Base-by-base conservation (phyloP, 2,888 invertebrate genomes). In the Candidula unifasciata region DNA sequence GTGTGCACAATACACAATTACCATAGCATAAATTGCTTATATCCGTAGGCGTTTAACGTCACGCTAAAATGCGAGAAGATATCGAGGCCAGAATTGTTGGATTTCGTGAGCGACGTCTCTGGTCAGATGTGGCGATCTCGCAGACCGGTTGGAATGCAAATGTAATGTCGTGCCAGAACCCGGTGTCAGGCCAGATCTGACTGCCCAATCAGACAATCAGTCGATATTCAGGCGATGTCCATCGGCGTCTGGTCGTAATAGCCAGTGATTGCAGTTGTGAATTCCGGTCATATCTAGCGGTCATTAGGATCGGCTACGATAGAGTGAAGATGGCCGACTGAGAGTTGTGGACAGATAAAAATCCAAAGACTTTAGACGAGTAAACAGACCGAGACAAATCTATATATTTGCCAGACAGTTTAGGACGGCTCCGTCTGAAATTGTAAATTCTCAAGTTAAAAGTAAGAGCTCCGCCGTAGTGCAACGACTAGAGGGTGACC, bases 131-230 rank as follows among this genome's bases (percentile, higher is more conserved):
- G 18, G n/a, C 52, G 74, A 74, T 74, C 74, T 30, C 54, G 30
- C 54, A 27, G 74, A 54, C 54, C 54, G 30, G 74, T 74, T 54
- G 54, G 74, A 33, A 74, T 74, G 74, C 74, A 74, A 74, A 74
- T 74, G 54, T 54, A 54, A 74, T 74, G 74, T 30, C 54, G 16
- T 30, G n/a, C 44, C 27, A 74, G 73, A 30, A n/a, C 18, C 33
- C 44, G 18, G 52, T 74, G 74, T 74, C 54, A 54, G 16, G 21
- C 54, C 54, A 18, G 27, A 27, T 27, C 74, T 30, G 54, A 30
- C 21, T 54, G 74, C 30, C 74, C 54, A 54, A 54, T 74, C 71
- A 35, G 37, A 16, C 71, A 71, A 71, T 71, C 74, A 74, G 74
- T 74, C 74, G 52, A 30, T 74, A 74, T 74, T 74, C 74, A 74